Evolutionary conservation across 2,888 invertebrate species (phyloP).

Genomic region (Watsonalla binaria): DNA sequence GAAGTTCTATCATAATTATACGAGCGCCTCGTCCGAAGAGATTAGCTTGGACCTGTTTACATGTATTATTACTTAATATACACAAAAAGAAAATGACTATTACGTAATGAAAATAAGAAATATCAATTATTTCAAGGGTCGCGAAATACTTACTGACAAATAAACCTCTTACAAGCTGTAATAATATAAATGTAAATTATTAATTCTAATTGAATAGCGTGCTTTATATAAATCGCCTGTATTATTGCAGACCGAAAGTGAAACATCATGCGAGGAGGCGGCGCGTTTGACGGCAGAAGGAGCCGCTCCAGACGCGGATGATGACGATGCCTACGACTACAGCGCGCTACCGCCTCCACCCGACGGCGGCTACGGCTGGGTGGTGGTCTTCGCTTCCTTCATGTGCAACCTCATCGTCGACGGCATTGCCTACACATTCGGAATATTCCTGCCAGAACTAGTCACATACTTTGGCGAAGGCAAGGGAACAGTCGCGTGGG

Average conservation of each 20-base stretch:
- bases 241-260: conserved; percentile 88
- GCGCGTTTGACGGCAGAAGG: conserved; percentile 86
- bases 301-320: conserved; percentile 78
- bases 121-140: too few species aligned
- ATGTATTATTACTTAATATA: too few species aligned
- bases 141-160: too few species aligned
- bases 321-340: conserved; percentile 82
- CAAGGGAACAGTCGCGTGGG: conserved; percentile 94
- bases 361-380: conserved; percentile 95
- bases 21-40: too few species aligned
- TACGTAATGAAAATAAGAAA: too few species aligned
- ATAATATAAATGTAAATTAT: too few species aligned
- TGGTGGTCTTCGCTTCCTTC: conserved; percentile 97
- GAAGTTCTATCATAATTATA: too few species aligned
- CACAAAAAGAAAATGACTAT: too few species aligned
- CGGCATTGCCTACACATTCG: conserved; percentile 99
- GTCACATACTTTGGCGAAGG: conserved; percentile 90
- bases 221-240: conserved; percentile 5
- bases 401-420: conserved; percentile 99
- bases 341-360: conserved; percentile 91
- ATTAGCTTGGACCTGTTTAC: too few species aligned
- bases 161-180: too few species aligned
- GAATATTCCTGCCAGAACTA: conserved; percentile 91
- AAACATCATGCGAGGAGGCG: conserved; percentile 91
- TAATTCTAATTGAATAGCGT: too few species aligned